These are phyloP conservation scores for Epinotia bilunana DNA, from an alignment of 2,888 invertebrate genomes.

Conservation along the genomic window DNA sequence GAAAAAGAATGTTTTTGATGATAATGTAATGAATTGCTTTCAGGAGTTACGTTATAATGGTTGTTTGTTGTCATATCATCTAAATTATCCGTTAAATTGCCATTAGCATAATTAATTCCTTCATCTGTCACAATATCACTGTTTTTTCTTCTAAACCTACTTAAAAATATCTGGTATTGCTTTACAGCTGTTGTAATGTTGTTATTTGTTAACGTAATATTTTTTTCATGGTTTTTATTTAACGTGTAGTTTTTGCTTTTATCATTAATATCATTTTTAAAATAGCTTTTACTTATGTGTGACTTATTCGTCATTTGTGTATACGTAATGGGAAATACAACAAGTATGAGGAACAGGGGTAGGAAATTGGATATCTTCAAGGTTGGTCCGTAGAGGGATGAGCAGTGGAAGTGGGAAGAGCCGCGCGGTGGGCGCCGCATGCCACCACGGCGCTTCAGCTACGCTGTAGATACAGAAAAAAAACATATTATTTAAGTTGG, in stretches of 20 bases:
- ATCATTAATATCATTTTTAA: slow-evolving; percentile 44
- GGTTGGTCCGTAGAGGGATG: slow-evolving; percentile 70
- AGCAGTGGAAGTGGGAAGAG: slow-evolving; percentile 64
- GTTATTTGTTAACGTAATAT: slow-evolving; percentile 47
- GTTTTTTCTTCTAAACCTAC: slow-evolving; percentile 72
- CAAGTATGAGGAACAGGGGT: slow-evolving; percentile 56
- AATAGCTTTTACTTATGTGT: slow-evolving; percentile 11
- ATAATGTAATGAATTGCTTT: slow-evolving; percentile 43
- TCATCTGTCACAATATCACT: slow-evolving; percentile 42
- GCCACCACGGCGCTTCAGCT: slow-evolving; percentile 72
- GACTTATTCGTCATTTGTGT: slow-evolving; percentile 64
- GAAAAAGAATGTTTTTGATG: slow-evolving; percentile 19
- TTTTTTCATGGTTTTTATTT: slow-evolving; percentile 41
- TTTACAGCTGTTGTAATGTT: slow-evolving; percentile 53
- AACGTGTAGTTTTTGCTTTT: not conserved
- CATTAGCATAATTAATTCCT: slow-evolving; percentile 50
- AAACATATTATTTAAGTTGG: not conserved
- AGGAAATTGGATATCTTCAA: slow-evolving; percentile 64
- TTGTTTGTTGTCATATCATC: slow-evolving; percentile 44
- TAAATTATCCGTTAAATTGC: slow-evolving; percentile 44
- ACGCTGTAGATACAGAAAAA: slow-evolving; percentile 58
- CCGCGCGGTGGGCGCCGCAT: slow-evolving; percentile 73
- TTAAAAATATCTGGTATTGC: slow-evolving; percentile 65
- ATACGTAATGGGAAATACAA: slow-evolving; percentile 59
- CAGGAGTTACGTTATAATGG: slow-evolving; percentile 20